Conservation (phyloP, 2,888 invertebrate genomes). For the Pycnomerus fuliginosus region DNA sequence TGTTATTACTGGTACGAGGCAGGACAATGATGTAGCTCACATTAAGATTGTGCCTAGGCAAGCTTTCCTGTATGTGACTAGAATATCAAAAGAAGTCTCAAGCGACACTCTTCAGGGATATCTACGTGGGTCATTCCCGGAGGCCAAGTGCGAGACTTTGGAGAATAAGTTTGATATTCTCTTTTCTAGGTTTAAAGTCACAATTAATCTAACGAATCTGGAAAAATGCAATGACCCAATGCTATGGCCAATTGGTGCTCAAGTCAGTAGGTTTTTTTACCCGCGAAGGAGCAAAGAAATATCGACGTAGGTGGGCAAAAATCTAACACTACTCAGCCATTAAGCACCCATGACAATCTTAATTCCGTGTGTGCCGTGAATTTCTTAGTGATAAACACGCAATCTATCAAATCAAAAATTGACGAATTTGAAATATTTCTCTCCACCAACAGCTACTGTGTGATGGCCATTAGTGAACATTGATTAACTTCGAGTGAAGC, state of each 20-base stretch:
- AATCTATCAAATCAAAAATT: no score
- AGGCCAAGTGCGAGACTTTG: not conserved
- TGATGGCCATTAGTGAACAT: no score
- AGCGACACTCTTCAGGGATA: not conserved
- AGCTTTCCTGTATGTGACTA: no score
- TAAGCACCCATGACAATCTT: no score
- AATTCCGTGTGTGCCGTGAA: no score
- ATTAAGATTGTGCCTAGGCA: not conserved
- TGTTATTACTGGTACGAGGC: not conserved
- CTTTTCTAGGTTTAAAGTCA: not conserved
- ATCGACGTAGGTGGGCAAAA: no score
- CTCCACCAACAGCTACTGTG: no score
- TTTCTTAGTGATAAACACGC: no score
- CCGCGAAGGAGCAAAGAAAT: no score
- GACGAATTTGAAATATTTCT: no score
- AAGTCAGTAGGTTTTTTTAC: slow-evolving; percentile 1
- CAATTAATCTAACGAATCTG: not conserved
- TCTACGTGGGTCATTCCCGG: not conserved
- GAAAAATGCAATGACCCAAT: not conserved
- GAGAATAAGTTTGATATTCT: slow-evolving; percentile 1
- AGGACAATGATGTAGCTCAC: not conserved
- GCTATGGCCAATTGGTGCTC: slow-evolving; percentile 2
- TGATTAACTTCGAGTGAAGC: no score
- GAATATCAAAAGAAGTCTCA: not conserved
- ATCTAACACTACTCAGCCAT: no score